These are phyloP conservation scores for Phasia obesa DNA, from an alignment of 2,888 invertebrate species.

Conservation along the genomic window DNA sequence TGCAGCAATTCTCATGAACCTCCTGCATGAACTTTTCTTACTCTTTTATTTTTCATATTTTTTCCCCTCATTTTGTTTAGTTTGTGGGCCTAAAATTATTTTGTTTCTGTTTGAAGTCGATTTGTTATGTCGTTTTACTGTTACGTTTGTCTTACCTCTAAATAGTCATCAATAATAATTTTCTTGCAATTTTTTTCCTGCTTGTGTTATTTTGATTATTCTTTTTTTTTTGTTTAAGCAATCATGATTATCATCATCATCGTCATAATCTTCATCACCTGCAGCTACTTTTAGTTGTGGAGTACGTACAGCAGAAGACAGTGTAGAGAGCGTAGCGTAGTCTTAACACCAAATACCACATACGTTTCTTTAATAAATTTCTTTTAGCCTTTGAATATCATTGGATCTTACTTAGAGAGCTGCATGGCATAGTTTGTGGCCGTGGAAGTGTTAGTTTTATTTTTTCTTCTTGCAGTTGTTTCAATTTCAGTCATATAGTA, in stretches of 20 bases:
- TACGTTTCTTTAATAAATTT: conserved; percentile 34
- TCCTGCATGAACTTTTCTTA: conserved; percentile 36
- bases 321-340: conserved; percentile 4
- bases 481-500: conserved; percentile 47
- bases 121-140: conserved; percentile 62
- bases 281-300: conserved; percentile 54
- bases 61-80: background rate
- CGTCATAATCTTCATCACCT: conserved; percentile 63
- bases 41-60: background rate
- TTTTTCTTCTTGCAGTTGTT: background rate
- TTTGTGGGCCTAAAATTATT: conserved; percentile 18
- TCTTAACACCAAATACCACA: conserved; percentile 47
- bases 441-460: too few species aligned
- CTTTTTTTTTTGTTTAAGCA: too few species aligned
- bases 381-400: conserved; percentile 25
- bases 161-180: conserved; percentile 69
- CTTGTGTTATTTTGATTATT: conserved; percentile 14
- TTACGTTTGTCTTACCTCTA: conserved; percentile 48
- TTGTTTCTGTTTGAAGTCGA: conserved; percentile 14
- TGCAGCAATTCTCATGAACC: conserved; percentile 57
- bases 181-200: conserved; percentile 34
- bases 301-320: background rate
- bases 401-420: conserved; percentile 17
- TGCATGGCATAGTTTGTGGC: conserved; percentile 6
- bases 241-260: conserved; percentile 29